These are phyloP conservation scores for Proales similis DNA, from an alignment of 1,140 invertebrate genomes.

Conservation along the genomic window DNA sequence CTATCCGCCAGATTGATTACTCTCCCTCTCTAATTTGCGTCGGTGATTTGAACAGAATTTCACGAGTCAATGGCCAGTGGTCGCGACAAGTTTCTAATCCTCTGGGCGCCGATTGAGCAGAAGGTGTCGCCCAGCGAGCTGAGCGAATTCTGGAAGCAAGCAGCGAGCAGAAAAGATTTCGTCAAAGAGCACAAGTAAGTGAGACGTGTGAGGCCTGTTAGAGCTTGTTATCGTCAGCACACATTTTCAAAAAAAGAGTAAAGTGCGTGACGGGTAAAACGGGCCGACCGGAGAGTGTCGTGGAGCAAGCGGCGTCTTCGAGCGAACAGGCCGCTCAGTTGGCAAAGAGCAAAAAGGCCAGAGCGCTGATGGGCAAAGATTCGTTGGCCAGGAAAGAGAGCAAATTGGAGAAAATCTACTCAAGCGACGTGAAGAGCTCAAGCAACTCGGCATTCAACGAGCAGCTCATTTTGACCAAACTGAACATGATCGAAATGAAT, in stretches of 20 bases:
- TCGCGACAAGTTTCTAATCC: conserved; percentile 33
- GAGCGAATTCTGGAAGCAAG: conserved; percentile 36
- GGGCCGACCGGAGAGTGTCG: background rate
- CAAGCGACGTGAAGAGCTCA: background rate
- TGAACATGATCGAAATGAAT: conserved; percentile 24
- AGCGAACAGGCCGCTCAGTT: background rate
- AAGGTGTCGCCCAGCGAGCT: background rate
- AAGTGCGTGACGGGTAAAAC: conserved; percentile 4
- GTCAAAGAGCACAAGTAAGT: conserved; percentile 34
- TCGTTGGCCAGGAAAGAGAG: background rate
- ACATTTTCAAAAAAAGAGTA: conserved; percentile 3
- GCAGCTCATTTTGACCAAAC: conserved; percentile 8
- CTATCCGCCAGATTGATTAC: background rate
- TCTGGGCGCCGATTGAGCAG: conserved; percentile 23
- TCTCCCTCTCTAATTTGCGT: background rate
- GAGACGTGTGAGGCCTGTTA: background rate
- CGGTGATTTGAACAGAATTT: background rate
- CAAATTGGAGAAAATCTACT: background rate
- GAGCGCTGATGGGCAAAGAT: conserved; percentile 8
- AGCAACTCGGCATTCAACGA: background rate
- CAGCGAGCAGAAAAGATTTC: conserved; percentile 3
- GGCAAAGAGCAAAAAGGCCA: background rate
- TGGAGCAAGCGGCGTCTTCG: background rate
- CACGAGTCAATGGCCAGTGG: conserved; percentile 6
- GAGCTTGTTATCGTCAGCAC: background rate